Conservation (phyloP, 37 sponge, comb jelly and placozoan genomes). For the Ephydatia muelleri region DNA sequence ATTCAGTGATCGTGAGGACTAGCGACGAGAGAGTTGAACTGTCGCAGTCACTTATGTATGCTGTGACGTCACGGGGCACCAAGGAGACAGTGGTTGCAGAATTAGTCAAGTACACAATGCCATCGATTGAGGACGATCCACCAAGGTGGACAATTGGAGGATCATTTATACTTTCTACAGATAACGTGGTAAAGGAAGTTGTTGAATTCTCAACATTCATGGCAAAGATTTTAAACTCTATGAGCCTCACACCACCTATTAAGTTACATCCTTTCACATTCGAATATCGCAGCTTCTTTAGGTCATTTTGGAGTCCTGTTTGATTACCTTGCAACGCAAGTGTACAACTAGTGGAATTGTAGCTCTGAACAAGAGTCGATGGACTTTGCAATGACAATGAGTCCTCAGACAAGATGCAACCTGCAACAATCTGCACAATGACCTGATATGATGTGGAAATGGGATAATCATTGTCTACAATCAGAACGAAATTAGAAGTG, state of each 20-base stretch:
- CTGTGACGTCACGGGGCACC: slow-evolving; percentile 18
- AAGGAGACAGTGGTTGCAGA: slow-evolving; percentile 8
- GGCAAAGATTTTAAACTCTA: slow-evolving; percentile 48
- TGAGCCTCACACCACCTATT: slow-evolving; percentile 1
- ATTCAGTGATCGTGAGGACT: slow-evolving; percentile 36
- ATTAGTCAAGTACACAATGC: slow-evolving; percentile 2
- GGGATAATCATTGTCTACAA: slow-evolving; percentile 53
- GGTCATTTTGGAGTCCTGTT: slow-evolving; percentile 14
- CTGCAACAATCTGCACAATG: slow-evolving; percentile 5
- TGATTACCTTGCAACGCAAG: slow-evolving; percentile 20
- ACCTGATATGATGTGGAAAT: slow-evolving; percentile 31
- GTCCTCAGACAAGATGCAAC: slow-evolving; percentile 47
- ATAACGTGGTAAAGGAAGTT: slow-evolving; percentile 19
- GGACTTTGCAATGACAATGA: slow-evolving; percentile 2
- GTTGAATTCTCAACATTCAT: not conserved
- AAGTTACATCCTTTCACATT: slow-evolving; percentile 33
- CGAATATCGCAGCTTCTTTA: slow-evolving; percentile 24
- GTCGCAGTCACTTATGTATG: slow-evolving; percentile 60
- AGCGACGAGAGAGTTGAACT: slow-evolving; percentile 25
- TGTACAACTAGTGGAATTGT: slow-evolving; percentile 19
- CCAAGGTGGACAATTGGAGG: slow-evolving; percentile 57
- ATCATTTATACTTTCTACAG: slow-evolving; percentile 56
- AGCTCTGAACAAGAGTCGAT: not conserved
- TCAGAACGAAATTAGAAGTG: slow-evolving; percentile 27
- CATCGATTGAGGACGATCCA: slow-evolving; percentile 28